A percentile compares a stretch with the other conserved stretches of the same genome.
These are phyloP conservation scores for Trichonephila clavata DNA, from an alignment of 1,140 invertebrate species.

Conservation along the genomic window DNA sequence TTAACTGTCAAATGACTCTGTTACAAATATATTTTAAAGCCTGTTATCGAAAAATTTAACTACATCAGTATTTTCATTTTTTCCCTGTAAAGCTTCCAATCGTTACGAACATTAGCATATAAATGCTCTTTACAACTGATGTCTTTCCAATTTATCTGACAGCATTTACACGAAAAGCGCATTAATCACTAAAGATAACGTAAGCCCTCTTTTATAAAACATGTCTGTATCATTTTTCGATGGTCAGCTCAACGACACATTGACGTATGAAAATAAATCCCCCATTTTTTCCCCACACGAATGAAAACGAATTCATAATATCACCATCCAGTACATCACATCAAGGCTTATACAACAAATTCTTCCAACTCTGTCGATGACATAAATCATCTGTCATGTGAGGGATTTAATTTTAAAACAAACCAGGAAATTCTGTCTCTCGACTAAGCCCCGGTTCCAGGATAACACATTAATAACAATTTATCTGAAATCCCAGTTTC, in stretches of 20 bases:
- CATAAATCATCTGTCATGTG: conserved; percentile 53
- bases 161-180: conserved; percentile 7
- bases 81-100: background rate
- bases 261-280: background rate
- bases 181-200: background rate
- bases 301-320: conserved; percentile 1
- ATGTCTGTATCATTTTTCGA: background rate
- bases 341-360: conserved; percentile 40
- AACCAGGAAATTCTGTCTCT: conserved; percentile 10
- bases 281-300: background rate
- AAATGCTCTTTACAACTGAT: background rate
- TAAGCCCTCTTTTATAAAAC: background rate
- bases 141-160: background rate
- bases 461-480: conserved; percentile 63
- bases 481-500: conserved; percentile 40
- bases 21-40: background rate
- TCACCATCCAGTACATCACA: background rate
- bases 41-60: background rate
- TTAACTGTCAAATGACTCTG: background rate
- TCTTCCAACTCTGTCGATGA: background rate
- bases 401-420: conserved; percentile 54
- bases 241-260: background rate
- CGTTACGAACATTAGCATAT: background rate
- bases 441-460: background rate
- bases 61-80: background rate